Base-by-base conservation (phyloP, 2,113 vertebrate genomes). In the Platichthys stellatus region DNA sequence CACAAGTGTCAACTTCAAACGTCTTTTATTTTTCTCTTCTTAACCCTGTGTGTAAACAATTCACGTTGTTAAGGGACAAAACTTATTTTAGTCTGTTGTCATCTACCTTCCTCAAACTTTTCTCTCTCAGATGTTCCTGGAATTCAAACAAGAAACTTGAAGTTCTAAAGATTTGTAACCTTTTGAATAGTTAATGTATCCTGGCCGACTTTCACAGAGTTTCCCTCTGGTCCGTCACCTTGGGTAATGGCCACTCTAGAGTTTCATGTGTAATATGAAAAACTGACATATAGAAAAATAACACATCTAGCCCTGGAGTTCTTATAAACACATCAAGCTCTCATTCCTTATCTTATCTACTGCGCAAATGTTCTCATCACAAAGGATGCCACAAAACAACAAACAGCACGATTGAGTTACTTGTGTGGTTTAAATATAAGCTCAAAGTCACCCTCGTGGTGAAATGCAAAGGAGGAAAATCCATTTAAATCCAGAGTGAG, bases 401-500 rank as follows among this genome's bases (percentile, higher is more conserved):
- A 62, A 49, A 74, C 35, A 72, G 68, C 15, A 28, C 72, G 78
- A 75, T 57, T 61, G 63, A 82, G 77, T 79, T 80, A 87, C 66
- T 40, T 2, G 18, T 20, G 18, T 20, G 64, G 12, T 71, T 64
- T 31, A 63, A 73, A 63, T 53, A 71, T 45, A 81, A 69, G 20
- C 18, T 24, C 4, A 17, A 86, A 85, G 69, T 81, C 72, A 81
- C 64, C 72, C 73, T 76, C 20, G 38, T 69, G 12, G 45, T 57
- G 54, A 76, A 66, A 76, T 54, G 65, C 23, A 67, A 35, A 51
- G 63, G 45, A 47, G 59, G 56, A 69, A 87, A 82, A 85, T 74
- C 67, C 5, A 82, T 88, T 91, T 81, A 84, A 83, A 78, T 76
- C 53, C 72, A 60, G 47, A 68, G 38, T 35, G 84, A 84, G 74